Conservation (phyloP, 30 jellyfish, hydroid and myxozoan species). For the Hydractinia symbiolongicarpus region DNA sequence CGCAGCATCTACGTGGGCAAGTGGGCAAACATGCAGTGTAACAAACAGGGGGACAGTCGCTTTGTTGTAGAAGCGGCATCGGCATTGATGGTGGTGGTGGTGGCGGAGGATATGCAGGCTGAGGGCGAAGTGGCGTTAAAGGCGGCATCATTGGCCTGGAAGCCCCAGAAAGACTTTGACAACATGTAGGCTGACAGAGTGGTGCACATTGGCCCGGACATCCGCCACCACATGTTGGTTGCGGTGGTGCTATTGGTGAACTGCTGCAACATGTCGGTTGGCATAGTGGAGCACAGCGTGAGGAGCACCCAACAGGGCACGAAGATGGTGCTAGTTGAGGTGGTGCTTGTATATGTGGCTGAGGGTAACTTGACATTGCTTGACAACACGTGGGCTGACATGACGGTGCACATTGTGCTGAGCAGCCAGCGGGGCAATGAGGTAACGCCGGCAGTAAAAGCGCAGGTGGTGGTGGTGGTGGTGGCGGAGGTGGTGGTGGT, state of each 20-base stretch:
- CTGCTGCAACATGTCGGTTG: constrained; percentile 71
- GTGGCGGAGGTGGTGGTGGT: background rate
- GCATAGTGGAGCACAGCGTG: constrained; percentile 47
- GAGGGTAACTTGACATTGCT: constrained; percentile 25
- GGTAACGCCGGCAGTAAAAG: background rate
- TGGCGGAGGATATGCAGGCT: background rate
- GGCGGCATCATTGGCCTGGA: constrained; percentile 20
- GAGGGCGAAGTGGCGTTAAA: constrained; percentile 23
- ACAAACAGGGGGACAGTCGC: constrained; percentile 26
- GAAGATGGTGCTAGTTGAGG: constrained; percentile 30
- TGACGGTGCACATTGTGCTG: constrained; percentile 25
- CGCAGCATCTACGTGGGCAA: constrained; percentile 25
- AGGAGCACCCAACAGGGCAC: constrained; percentile 39
- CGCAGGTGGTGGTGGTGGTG: background rate
- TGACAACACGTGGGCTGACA: constrained; percentile 30
- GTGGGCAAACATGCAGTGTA: background rate
- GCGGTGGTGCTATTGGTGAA: constrained; percentile 38
- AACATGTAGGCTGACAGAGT: constrained; percentile 68
- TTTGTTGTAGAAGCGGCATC: constrained; percentile 9
- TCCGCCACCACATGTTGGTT: constrained; percentile 44
- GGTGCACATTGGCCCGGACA: constrained; percentile 37
- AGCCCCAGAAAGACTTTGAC: constrained; percentile 35
- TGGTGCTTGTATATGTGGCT: constrained; percentile 22
- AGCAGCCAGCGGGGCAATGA: constrained; percentile 26
- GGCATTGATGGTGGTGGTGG: background rate